Evolutionary conservation across 2,797 vertebrate species (phyloP).

Genomic region (Nannoperca obscura): DNA sequence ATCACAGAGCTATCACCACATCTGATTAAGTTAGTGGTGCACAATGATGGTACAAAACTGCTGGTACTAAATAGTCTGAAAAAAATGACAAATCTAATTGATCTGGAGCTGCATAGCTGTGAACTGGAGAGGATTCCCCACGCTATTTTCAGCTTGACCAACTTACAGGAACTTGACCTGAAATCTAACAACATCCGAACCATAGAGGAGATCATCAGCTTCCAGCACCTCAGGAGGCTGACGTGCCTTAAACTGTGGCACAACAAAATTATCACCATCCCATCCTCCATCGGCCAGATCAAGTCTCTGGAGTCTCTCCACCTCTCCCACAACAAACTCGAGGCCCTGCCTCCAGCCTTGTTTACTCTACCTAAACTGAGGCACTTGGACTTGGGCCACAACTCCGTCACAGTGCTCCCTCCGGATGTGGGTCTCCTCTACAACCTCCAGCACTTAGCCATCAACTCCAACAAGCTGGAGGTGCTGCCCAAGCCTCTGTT

Average conservation of each 20-base stretch:
- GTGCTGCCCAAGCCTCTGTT: constrained; percentile 93
- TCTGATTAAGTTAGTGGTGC: constrained; percentile 92
- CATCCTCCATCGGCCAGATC: constrained; percentile 92
- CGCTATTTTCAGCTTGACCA: constrained; percentile 96
- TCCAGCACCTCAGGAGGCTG: constrained; percentile 97
- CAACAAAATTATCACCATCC: constrained; percentile 97
- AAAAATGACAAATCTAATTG: constrained; percentile 95
- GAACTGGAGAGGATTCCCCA: constrained; percentile 97
- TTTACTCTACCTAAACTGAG: constrained; percentile 95
- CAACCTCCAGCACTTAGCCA: constrained; percentile 94
- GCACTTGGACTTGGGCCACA: constrained; percentile 93
- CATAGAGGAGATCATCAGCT: constrained; percentile 98
- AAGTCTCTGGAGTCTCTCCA: constrained; percentile 95
- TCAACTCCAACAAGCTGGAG: constrained; percentile 95
- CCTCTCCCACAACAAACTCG: constrained; percentile 97
- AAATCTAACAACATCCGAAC: constrained; percentile 96
- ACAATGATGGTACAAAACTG: constrained; percentile 97
- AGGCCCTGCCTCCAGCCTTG: constrained; percentile 90
- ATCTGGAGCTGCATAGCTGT: constrained; percentile 94
- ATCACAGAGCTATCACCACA: constrained; percentile 96
- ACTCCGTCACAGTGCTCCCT: constrained; percentile 91
- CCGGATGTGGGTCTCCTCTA: constrained; percentile 91
- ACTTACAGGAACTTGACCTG: constrained; percentile 96
- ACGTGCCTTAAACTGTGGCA: constrained; percentile 98
- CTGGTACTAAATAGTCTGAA: constrained; percentile 97